Evolutionary conservation across 2,888 invertebrate species (phyloP), one percentile per base, ranked within the genome.

Genomic region (Imbricaverruca yamaguchii): DNA sequence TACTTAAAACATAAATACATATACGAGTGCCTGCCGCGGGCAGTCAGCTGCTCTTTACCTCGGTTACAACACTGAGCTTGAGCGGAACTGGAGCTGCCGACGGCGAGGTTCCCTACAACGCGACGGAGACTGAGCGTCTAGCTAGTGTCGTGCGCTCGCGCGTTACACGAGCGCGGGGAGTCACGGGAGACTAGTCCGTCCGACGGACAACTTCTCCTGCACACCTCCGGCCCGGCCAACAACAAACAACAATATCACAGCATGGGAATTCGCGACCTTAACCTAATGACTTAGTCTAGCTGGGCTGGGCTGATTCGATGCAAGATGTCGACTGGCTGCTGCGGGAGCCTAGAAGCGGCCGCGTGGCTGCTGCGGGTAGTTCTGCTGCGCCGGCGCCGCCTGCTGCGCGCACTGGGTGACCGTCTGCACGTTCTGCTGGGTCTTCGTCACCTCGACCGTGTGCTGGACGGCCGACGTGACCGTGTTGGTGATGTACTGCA

Each of bases 401-500:
- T 79, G 79, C 79, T 57, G 57, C 15, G 57, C 57, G 25, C 79
- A 79, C 23, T 59, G 57, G 79, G 79, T 79, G 59, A 79, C 79
- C 13, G 79, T 79, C 79, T 79, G 79, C 23, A 57, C 56, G 79
- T 59, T 56, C 57, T 79, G 79, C 79, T 79, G 79, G 15, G 79
- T 79, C 57, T 57, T 57, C n/a, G 79, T 79, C 25, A 79, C 79
- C 57, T 25, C 79, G 13, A 57, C 57, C 11, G 79, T 79, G 25
- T 79, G 79, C 57, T 15, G 23, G 79, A 13, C 12, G 79, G 79
- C 18, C 11, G 53, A 53, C 15, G 74, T 79, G 25, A 79, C 15
- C 11, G 79, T 79, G 79, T 79, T 79, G 79, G 79, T 79, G 79
- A 79, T 79, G 79, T 57, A 57, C 57, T 79, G 79, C 79, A 79